Conservation (phyloP, 2,113 vertebrate genomes). For the Nymphicus hollandicus region DNA sequence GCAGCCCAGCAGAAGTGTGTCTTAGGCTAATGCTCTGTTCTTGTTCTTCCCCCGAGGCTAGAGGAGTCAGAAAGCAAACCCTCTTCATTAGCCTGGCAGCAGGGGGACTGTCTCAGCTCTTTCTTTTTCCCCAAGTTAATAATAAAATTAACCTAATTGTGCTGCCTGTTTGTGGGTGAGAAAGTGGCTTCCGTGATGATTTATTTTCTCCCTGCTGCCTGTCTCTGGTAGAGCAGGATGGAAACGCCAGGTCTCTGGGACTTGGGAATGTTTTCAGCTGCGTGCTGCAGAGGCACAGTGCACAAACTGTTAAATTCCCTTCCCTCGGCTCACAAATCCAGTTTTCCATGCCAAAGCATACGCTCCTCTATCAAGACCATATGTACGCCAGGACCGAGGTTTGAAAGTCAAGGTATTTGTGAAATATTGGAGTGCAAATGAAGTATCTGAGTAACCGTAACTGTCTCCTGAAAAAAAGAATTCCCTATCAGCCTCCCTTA, state of each 20-base stretch:
- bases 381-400: constrained; percentile 23
- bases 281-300: not conserved
- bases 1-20: not conserved
- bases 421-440: constrained; percentile 38
- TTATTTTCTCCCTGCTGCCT: not conserved
- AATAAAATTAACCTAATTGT: constrained; percentile 37
- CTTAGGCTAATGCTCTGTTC: constrained; percentile 9
- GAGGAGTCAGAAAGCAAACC: constrained; percentile 33
- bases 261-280: not conserved
- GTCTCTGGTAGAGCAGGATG: not conserved
- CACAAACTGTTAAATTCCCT: constrained; percentile 45
- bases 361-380: constrained; percentile 50
- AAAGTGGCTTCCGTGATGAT: not conserved
- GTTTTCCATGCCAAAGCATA: constrained; percentile 26
- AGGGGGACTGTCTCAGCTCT: not conserved
- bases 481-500: not conserved
- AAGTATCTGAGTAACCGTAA: constrained; percentile 47
- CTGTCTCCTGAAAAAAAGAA: constrained; percentile 7
- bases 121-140: not conserved
- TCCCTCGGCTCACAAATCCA: not conserved
- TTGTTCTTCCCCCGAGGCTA: not conserved
- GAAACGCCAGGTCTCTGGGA: not conserved
- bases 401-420: constrained; percentile 63
- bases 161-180: not conserved
- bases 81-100: constrained; percentile 33